Evolutionary conservation across 2,888 invertebrate genomes (phyloP).

Genomic region (Drosophila pseudotalamancana): DNA sequence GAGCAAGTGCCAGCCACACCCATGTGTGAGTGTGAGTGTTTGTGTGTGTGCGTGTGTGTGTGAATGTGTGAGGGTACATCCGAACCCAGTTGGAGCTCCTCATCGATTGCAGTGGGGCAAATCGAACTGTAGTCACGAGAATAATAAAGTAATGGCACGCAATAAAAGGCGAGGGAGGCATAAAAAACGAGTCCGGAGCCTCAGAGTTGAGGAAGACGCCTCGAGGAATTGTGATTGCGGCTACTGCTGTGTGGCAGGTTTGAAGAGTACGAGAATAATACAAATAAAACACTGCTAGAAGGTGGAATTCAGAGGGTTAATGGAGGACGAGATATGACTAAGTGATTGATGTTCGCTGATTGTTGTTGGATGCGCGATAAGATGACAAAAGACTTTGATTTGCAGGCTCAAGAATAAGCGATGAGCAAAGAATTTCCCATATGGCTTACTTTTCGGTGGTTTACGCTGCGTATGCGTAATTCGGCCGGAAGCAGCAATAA

Average conservation of each 20-base stretch:
- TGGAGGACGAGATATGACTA: conserved; percentile 9
- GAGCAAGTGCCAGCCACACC: conserved; percentile 38
- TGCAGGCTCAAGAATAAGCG: conserved; percentile 17
- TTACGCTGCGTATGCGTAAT: conserved; percentile 27
- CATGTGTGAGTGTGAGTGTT: conserved; percentile 22
- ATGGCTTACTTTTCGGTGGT: conserved; percentile 5
- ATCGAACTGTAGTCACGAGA: conserved; percentile 36
- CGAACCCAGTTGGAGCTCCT: conserved; percentile 30
- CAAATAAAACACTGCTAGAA: conserved; percentile 30
- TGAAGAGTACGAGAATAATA: conserved; percentile 34
- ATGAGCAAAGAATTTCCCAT: conserved; percentile 13
- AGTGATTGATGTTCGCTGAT: conserved; percentile 44
- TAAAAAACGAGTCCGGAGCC: conserved; percentile 43
- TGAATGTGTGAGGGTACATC: conserved; percentile 36
- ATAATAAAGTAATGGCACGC: conserved; percentile 65
- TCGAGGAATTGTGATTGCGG: conserved; percentile 31
- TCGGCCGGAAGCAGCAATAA: conserved; percentile 17
- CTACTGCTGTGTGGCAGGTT: conserved; percentile 42
- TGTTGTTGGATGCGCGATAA: conserved; percentile 6
- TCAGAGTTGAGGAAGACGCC: conserved; percentile 57
- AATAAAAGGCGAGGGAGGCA: conserved; percentile 55
- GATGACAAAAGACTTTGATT: conserved; percentile 38
- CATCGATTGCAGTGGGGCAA: conserved; percentile 45
- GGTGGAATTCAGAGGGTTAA: conserved; percentile 7
- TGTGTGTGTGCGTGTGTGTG: conserved; percentile 23